Conservation (phyloP, 2,888 invertebrate species). For the Plemyria rubiginata region DNA sequence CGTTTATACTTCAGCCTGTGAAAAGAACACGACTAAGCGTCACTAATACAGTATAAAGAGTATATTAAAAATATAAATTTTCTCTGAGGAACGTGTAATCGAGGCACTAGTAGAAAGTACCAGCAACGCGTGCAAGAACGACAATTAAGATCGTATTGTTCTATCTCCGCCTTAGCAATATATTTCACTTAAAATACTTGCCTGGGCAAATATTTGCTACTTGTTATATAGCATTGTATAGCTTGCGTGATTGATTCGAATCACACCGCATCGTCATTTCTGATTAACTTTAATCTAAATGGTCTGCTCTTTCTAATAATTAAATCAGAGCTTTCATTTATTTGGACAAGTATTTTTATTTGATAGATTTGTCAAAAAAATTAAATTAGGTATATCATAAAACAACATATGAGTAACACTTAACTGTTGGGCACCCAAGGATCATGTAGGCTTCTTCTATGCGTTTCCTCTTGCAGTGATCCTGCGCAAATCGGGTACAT, state of each 20-base stretch:
- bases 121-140: slow-evolving; percentile 66
- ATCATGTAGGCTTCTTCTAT: too few relatives aligned
- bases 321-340: too few relatives aligned
- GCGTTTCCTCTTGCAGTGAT: too few relatives aligned
- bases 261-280: neutral
- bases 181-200: slow-evolving; percentile 36
- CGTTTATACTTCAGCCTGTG: slow-evolving; percentile 23
- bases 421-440: too few relatives aligned
- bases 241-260: slow-evolving; percentile 23
- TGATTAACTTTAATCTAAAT: slow-evolving; percentile 12
- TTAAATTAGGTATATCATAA: too few relatives aligned
- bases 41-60: slow-evolving; percentile 66
- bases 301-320: neutral
- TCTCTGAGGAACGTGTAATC: slow-evolving; percentile 58
- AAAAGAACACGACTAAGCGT: slow-evolving; percentile 59
- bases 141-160: slow-evolving; percentile 68
- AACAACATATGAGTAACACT: too few relatives aligned
- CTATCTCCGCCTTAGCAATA: slow-evolving; percentile 43
- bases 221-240: too few relatives aligned
- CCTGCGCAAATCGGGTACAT: too few relatives aligned
- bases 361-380: too few relatives aligned
- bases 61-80: slow-evolving; percentile 69
- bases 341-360: too few relatives aligned
- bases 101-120: slow-evolving; percentile 71
- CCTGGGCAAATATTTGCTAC: slow-evolving; percentile 18